Conservation (phyloP, 37 sponge, comb jelly and placozoan genomes). For the Aplysina aerophoba region DNA sequence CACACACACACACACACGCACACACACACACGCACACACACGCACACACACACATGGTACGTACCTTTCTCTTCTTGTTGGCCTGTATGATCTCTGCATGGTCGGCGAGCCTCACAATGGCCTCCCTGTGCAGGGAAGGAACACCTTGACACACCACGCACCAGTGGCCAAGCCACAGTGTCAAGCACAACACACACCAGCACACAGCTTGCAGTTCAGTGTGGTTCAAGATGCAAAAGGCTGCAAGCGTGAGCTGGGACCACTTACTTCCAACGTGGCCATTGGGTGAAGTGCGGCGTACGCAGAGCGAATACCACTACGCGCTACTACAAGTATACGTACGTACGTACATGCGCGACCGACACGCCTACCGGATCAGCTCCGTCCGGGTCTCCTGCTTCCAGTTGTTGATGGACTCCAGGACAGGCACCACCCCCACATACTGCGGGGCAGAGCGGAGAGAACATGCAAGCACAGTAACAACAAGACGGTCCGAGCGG, state of each 20-base stretch:
- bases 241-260: no score
- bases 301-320: no score
- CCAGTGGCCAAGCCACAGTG: no score
- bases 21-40: constrained; percentile 3
- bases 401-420: constrained; percentile 33
- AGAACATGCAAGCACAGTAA: background rate
- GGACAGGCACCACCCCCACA: constrained; percentile 17
- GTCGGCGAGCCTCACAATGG: constrained; percentile 75
- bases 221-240: no score
- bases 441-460: background rate
- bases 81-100: constrained; percentile 27
- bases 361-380: background rate
- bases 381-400: constrained; percentile 1
- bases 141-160: no score
- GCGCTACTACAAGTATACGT: no score
- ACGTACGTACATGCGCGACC: background rate
- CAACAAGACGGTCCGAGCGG: background rate
- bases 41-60: background rate
- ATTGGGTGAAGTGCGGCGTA: no score
- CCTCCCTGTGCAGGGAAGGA: no score
- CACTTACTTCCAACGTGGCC: no score
- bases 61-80: constrained; percentile 72
- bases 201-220: no score
- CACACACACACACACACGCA: background rate
- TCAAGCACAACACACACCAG: no score